phyloP scores from a whole-genome alignment of 2,888 invertebrate genomes.

The Drosophila mercatorum region DNA sequence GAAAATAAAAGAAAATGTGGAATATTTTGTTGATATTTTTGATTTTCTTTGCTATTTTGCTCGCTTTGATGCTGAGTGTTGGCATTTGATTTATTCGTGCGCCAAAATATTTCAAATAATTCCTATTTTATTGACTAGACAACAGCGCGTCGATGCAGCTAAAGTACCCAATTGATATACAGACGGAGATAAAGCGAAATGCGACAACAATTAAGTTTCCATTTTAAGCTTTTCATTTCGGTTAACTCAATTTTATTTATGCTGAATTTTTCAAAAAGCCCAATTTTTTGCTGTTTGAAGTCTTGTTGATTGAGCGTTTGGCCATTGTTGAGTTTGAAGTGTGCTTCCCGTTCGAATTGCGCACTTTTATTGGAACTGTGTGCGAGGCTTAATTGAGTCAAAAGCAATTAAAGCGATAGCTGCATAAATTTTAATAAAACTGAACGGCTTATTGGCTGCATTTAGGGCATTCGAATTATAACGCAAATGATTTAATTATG shows the following conservation, averaged over 20 bases:
- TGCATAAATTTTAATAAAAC: slow-evolving; percentile 6
- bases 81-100: slow-evolving; percentile 69
- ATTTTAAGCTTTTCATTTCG: slow-evolving; percentile 31
- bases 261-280: slow-evolving; percentile 27
- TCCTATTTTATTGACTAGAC: slow-evolving; percentile 73
- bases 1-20: slow-evolving; percentile 13
- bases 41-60: slow-evolving; percentile 20
- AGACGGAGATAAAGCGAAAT: background rate
- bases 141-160: slow-evolving; percentile 14
- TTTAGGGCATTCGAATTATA: background rate
- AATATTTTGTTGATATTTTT: slow-evolving; percentile 25
- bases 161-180: slow-evolving; percentile 36
- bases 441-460: background rate
- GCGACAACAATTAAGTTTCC: slow-evolving; percentile 52
- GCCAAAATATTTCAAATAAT: slow-evolving; percentile 73
- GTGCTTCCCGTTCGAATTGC: background rate
- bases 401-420: slow-evolving; percentile 11
- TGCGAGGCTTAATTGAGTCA: slow-evolving; percentile 4
- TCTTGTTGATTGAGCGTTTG: slow-evolving; percentile 21
- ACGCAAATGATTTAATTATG: slow-evolving; percentile 1
- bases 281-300: background rate
- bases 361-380: slow-evolving; percentile 11
- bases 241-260: slow-evolving; percentile 57
- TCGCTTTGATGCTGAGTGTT: slow-evolving; percentile 59
- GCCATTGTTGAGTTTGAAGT: slow-evolving; percentile 8